Base-by-base conservation (phyloP, 2,888 invertebrate species). In the Herminia tarsipennalis region DNA sequence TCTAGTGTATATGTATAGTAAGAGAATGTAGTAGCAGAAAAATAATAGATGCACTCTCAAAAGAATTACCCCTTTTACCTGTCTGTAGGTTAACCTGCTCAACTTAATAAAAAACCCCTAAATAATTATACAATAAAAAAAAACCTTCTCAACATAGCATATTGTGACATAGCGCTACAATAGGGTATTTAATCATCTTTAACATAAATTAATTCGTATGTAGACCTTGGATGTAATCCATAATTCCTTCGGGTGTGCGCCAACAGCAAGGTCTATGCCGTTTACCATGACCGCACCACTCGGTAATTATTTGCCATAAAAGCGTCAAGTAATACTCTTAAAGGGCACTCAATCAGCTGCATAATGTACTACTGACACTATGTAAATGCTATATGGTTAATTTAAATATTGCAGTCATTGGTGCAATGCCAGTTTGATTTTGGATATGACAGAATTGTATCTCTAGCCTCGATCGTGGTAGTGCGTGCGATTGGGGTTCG, bases 201-300 rank as follows among this genome's bases (percentile, higher is more conserved):
- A 14, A 13, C 8, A 22, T 34, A 5, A 1, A 5, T 1, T 33
- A 14, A n/a, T 17, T 21, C 17, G 12, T 16, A 28, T n/a, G 10
- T 13, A 40, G 24, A 32, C 62, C 46, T 59, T 60, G 60, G 41
- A 54, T 48, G 45, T 57, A 44, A 57, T 63, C 51, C 47, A 50
- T 50, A 45, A 44, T 56, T 46, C 52, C 58, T 67, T 57, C 57
- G 50, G 65, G 53, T 55, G 43, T 58, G 53, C 52, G 55, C 14
- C 10, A 34, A 55, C 52, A 48, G 56, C 72, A 74, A 69, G 70
- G 71, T 58, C 67, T 62, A 55, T 53, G 73, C 55, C 35, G 81
- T 69, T 83, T 49, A 50, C 66, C 68, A 45, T 66, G 66, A 66
- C 66, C 66, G 59, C 36, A 24, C 33, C 54, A 48, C 48, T 46